These are phyloP conservation scores for Chydorus sphaericus DNA, from an alignment of 2,888 invertebrate genomes.

Conservation along the genomic window DNA sequence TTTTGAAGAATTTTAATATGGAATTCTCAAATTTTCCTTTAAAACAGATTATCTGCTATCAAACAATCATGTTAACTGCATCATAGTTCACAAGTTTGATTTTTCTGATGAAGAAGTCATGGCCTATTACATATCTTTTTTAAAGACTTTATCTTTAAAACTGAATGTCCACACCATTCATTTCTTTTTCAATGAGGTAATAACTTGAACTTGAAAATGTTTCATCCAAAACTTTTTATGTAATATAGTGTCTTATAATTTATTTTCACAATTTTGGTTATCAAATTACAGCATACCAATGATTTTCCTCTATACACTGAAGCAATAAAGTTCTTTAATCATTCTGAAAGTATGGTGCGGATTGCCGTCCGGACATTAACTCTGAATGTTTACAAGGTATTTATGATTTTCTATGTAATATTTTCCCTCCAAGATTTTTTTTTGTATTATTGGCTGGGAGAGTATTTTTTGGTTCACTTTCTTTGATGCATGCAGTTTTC, in stretches of 20 bases:
- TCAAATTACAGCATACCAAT: conserved; percentile 62
- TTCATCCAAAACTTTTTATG: conserved; percentile 16
- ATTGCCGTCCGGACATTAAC: conserved; percentile 96
- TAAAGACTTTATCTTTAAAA: conserved; percentile 95
- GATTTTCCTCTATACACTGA: conserved; percentile 98
- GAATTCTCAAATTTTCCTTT: conserved; percentile 19
- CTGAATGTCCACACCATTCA: conserved; percentile 96
- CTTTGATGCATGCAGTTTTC: too few relatives aligned
- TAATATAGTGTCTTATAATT: conserved; percentile 15
- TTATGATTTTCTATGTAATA: background rate
- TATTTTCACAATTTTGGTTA: conserved; percentile 2
- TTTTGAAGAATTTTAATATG: conserved; percentile 11
- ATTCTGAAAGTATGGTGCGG: conserved; percentile 96
- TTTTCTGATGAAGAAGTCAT: conserved; percentile 99
- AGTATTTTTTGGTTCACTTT: too few relatives aligned
- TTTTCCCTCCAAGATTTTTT: too few relatives aligned
- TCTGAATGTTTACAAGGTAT: conserved; percentile 71
- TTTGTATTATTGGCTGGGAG: too few relatives aligned
- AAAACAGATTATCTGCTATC: conserved; percentile 91
- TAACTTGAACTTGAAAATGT: conserved; percentile 15
- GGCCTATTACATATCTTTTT: conserved; percentile 98
- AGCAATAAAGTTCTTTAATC: conserved; percentile 98
- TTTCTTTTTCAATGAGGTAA: conserved; percentile 97
- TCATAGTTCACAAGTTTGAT: conserved; percentile 98
- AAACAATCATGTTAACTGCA: conserved; percentile 99